A percentile compares a stretch with the other conserved stretches of the same genome.
Evolutionary conservation across 2,888 invertebrate genomes (phyloP).

Genomic region (Gari tellinella): DNA sequence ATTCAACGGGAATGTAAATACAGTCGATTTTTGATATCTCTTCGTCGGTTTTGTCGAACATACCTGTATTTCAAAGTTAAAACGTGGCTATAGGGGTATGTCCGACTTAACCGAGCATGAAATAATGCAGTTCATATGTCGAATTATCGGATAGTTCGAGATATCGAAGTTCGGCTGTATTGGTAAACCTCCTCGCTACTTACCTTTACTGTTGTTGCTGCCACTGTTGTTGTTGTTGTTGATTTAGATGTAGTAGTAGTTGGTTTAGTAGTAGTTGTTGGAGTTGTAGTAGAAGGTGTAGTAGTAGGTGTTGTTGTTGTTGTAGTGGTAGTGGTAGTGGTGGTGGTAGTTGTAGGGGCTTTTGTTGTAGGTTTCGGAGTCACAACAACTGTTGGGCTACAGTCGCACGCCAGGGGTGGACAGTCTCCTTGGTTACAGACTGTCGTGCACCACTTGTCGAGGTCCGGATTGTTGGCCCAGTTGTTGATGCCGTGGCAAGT

Average conservation of each 20-base stretch:
- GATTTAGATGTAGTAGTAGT: conserved; percentile 10
- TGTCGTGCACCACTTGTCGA: conserved; percentile 49
- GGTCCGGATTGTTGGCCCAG: conserved; percentile 37
- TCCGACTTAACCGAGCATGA: too few relatives aligned
- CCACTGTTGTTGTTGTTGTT: conserved; percentile 18
- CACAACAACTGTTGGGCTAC: conserved; percentile 2
- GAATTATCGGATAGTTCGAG: too few relatives aligned
- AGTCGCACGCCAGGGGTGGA: conserved; percentile 40
- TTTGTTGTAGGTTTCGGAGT: conserved; percentile 12
- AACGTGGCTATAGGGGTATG: too few relatives aligned
- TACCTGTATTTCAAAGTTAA: too few relatives aligned
- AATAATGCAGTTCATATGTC: too few relatives aligned
- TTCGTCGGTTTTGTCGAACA: too few relatives aligned
- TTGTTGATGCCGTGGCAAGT: conserved; percentile 40
- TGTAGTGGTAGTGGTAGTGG: conserved; percentile 20
- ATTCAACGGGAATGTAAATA: too few relatives aligned
- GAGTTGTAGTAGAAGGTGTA: conserved; percentile 10
- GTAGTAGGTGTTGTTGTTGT: conserved; percentile 19
- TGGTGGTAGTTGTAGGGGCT: conserved; percentile 32
- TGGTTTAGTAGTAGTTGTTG: conserved; percentile 26
- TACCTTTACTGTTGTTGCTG: conserved; percentile 13
- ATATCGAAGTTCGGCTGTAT: too few relatives aligned
- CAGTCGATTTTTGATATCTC: too few relatives aligned
- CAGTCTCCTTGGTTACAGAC: conserved; percentile 47
- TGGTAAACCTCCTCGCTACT: too few relatives aligned